These are phyloP conservation scores for Lissonota sp. DNA, from an alignment of 2,888 invertebrate species.

Conservation along the genomic window DNA sequence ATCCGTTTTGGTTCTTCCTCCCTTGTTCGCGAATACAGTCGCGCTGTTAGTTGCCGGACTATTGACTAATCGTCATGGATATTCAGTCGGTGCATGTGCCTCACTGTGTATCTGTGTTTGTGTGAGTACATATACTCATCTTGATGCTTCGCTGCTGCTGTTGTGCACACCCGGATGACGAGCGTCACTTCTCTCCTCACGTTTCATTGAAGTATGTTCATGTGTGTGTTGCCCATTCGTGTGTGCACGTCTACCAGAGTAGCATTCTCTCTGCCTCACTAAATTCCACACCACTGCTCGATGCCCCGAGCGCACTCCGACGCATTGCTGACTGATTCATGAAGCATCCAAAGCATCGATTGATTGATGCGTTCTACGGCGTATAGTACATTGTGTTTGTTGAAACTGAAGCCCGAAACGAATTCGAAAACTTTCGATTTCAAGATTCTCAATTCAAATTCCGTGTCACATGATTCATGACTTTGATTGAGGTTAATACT, in stretches of 20 bases:
- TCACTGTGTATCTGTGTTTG: too few relatives aligned
- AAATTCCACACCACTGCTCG: slow-evolving; percentile 61
- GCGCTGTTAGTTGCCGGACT: slow-evolving; percentile 52
- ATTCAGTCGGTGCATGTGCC: slow-evolving; percentile 51
- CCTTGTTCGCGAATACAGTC: slow-evolving; percentile 4
- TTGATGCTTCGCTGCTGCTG: slow-evolving; percentile 35
- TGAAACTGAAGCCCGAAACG: slow-evolving; percentile 6
- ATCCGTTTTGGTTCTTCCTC: slow-evolving; percentile 41
- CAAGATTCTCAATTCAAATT: slow-evolving; percentile 1
- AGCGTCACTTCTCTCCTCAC: slow-evolving; percentile 37
- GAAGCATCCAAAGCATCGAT: slow-evolving; percentile 42
- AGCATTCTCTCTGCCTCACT: slow-evolving; percentile 62
- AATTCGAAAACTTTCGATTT: slow-evolving; percentile 45
- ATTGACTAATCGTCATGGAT: slow-evolving; percentile 64
- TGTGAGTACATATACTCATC: slow-evolving; percentile 26
- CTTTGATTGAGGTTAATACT: too few relatives aligned
- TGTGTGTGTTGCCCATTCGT: background rate
- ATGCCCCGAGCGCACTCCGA: slow-evolving; percentile 32
- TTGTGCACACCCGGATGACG: slow-evolving; percentile 39
- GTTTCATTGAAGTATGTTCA: slow-evolving; percentile 35
- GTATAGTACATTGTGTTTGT: background rate
- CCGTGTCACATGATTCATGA: too few relatives aligned
- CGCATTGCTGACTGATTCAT: slow-evolving; percentile 52
- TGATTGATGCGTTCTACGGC: slow-evolving; percentile 33
- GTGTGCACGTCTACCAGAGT: slow-evolving; percentile 14